A percentile compares a stretch with the other conserved stretches of the same genome.
phyloP scores from a whole-genome alignment of 2,113 vertebrate genomes.

The Acanthochromis polyacanthus region DNA sequence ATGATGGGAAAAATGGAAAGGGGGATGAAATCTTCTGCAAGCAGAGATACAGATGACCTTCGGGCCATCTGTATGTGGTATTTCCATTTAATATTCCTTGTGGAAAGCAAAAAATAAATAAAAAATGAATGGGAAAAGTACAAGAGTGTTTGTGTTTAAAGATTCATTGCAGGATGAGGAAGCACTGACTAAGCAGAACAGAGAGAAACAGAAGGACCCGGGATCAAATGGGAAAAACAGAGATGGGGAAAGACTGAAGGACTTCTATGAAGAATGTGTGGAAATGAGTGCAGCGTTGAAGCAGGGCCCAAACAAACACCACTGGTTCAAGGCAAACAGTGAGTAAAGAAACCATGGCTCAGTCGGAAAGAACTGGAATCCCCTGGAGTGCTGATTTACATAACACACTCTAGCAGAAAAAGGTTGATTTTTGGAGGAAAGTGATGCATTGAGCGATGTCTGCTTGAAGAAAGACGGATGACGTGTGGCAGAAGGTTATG shows the following conservation, averaged over 20 bases:
- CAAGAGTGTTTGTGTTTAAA: constrained; percentile 66
- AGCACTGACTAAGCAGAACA: constrained; percentile 72
- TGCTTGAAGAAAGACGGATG: constrained; percentile 44
- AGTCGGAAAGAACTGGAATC: constrained; percentile 63
- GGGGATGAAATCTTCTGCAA: neutral
- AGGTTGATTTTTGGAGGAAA: constrained; percentile 35
- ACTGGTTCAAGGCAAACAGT: constrained; percentile 85
- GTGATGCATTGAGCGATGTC: constrained; percentile 37
- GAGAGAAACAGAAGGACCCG: constrained; percentile 57
- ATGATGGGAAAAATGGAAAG: constrained; percentile 16
- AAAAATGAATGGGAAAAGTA: constrained; percentile 23
- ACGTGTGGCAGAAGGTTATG: constrained; percentile 37
- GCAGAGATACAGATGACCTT: constrained; percentile 29
- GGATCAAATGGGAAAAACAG: constrained; percentile 77
- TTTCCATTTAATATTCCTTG: constrained; percentile 50
- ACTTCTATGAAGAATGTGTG: constrained; percentile 84
- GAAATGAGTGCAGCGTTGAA: constrained; percentile 80
- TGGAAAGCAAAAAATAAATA: neutral
- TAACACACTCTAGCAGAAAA: constrained; percentile 58
- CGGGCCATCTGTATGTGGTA: constrained; percentile 34
- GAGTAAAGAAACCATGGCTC: constrained; percentile 74
- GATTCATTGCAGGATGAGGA: constrained; percentile 78
- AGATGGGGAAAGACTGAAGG: constrained; percentile 75
- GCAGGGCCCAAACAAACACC: constrained; percentile 80
- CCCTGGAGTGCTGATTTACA: constrained; percentile 71